Conservation (phyloP, 2,797 vertebrate species). For the Cyprinodon diabolis region DNA sequence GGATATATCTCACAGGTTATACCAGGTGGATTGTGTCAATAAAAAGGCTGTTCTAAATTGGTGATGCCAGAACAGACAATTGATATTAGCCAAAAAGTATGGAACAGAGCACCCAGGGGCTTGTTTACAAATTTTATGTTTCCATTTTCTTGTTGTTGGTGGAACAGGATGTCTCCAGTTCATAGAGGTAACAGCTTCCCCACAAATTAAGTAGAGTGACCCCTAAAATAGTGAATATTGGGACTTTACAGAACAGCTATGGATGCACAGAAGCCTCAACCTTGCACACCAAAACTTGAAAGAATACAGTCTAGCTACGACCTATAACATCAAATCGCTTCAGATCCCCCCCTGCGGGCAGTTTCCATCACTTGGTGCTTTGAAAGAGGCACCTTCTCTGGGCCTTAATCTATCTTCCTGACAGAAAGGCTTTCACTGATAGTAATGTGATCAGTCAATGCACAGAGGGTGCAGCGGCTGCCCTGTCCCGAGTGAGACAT, state of each 20-base stretch:
- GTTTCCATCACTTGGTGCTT: conserved; percentile 55
- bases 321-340: conserved; percentile 58
- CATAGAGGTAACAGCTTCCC: background rate
- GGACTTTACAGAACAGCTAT: background rate
- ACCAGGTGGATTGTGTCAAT: background rate
- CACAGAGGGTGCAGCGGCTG: conserved; percentile 60
- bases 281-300: background rate
- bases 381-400: conserved; percentile 21
- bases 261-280: background rate
- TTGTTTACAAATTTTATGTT: background rate
- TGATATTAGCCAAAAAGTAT: background rate
- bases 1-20: background rate
- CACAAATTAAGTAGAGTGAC: background rate
- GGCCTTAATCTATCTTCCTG: conserved; percentile 65
- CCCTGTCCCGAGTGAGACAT: conserved; percentile 63
- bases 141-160: background rate
- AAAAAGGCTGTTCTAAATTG: background rate
- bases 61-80: background rate
- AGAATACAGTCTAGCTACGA: conserved; percentile 26
- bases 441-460: conserved; percentile 78
- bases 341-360: conserved; percentile 41
- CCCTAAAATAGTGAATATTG: background rate
- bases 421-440: conserved; percentile 67
- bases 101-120: background rate
- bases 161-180: background rate